These are phyloP conservation scores for Mus spicilegus DNA, from an alignment of 2,113 vertebrate species.

Conservation along the genomic window DNA sequence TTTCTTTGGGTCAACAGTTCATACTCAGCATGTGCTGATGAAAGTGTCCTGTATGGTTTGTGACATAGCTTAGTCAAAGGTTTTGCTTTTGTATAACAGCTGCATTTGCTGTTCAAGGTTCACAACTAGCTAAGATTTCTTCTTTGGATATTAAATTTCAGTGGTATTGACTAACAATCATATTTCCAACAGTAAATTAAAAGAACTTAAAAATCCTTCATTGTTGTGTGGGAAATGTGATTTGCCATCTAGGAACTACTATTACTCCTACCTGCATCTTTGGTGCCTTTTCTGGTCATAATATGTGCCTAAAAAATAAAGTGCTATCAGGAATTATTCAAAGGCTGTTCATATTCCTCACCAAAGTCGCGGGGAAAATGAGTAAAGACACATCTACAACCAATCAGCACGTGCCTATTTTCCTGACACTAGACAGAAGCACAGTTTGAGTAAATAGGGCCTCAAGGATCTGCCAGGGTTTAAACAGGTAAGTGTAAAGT, in stretches of 20 bases:
- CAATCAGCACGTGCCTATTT: slow-evolving; percentile 37
- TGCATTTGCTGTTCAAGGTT: slow-evolving; percentile 78
- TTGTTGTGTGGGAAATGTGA: slow-evolving; percentile 58
- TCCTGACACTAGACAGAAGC: slow-evolving; percentile 59
- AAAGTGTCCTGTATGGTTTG: slow-evolving; percentile 82
- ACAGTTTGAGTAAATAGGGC: slow-evolving; percentile 61
- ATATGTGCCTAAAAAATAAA: neutral
- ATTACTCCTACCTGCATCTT: slow-evolving; percentile 58
- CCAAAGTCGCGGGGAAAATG: slow-evolving; percentile 34
- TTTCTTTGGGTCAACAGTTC: slow-evolving; percentile 88
- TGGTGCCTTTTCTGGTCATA: slow-evolving; percentile 57
- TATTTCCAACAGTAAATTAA: slow-evolving; percentile 79
- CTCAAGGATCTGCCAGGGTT: slow-evolving; percentile 45
- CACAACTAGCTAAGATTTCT: slow-evolving; percentile 69
- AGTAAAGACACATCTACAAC: slow-evolving; percentile 24
- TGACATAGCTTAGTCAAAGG: slow-evolving; percentile 83
- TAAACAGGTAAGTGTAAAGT: neutral
- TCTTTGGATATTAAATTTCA: slow-evolving; percentile 81
- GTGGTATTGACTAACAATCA: slow-evolving; percentile 66
- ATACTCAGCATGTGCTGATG: slow-evolving; percentile 82
- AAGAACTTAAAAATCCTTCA: slow-evolving; percentile 62
- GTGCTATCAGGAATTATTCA: slow-evolving; percentile 29
- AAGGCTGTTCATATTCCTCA: slow-evolving; percentile 2
- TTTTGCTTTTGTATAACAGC: slow-evolving; percentile 75
- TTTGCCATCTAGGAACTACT: slow-evolving; percentile 68